These are phyloP conservation scores for Cricetomys ansorgei DNA, from an alignment of 2,113 vertebrate genomes.

Conservation along the genomic window DNA sequence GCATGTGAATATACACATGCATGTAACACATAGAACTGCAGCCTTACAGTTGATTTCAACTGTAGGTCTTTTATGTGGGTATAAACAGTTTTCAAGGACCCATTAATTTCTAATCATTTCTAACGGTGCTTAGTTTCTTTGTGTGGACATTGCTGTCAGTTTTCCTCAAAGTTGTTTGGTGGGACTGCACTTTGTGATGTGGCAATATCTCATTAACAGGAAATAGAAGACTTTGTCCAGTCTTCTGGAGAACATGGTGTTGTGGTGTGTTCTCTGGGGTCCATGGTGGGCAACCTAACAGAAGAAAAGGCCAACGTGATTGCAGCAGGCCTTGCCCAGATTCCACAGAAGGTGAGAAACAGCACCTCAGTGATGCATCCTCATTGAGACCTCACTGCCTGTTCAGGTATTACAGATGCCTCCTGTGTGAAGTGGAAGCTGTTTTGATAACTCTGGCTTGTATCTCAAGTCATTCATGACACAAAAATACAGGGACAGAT, in stretches of 20 bases:
- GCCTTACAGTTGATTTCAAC: neutral
- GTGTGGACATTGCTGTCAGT: neutral
- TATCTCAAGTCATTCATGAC: too few relatives aligned
- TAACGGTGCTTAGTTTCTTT: neutral
- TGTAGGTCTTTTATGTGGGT: neutral
- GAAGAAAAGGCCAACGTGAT: slow-evolving; percentile 88
- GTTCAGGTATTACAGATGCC: neutral
- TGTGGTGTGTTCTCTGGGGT: slow-evolving; percentile 91
- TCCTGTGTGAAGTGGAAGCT: neutral
- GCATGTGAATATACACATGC: neutral
- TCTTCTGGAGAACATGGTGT: slow-evolving; percentile 91
- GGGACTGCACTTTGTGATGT: neutral
- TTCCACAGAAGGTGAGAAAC: slow-evolving; percentile 92
- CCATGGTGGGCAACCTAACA: slow-evolving; percentile 88
- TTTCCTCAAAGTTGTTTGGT: neutral
- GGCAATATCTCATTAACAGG: slow-evolving; percentile 81
- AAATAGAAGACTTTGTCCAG: slow-evolving; percentile 92
- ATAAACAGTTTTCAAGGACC: neutral
- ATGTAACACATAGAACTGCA: neutral
- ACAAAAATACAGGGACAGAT: too few relatives aligned
- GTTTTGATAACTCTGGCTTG: neutral
- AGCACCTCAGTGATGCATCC: neutral
- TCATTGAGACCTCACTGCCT: neutral
- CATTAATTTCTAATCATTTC: neutral
- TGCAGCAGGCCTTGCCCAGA: slow-evolving; percentile 90